A percentile compares a stretch with the other conserved stretches of the same genome.
Conservation (phyloP, 2,888 invertebrate genomes). For the Sialis lutaria region DNA sequence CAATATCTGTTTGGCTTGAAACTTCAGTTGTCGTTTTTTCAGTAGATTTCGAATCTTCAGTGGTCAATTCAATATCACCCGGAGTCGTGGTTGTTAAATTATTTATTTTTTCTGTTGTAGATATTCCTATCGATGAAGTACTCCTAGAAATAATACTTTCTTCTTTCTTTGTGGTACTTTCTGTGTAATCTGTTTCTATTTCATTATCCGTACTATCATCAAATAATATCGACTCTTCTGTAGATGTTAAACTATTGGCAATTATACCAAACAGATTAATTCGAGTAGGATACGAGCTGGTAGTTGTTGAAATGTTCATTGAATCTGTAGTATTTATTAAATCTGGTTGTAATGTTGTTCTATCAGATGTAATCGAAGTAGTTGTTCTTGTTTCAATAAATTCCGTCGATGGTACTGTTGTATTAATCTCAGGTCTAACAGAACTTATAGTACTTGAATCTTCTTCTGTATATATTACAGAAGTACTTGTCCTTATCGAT, state of each 20-base stretch:
- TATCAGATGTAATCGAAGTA: no score
- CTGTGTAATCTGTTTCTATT: conserved; percentile 2
- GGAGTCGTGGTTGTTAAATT: conserved; percentile 2
- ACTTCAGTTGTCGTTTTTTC: conserved; percentile 4
- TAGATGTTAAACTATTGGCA: conserved; percentile 1
- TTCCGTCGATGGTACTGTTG: no score
- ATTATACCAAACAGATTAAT: no score
- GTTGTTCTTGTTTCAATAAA: no score
- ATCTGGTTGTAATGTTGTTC: no score
- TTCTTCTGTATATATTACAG: no score
- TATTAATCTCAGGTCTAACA: no score
- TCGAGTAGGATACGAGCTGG: no score
- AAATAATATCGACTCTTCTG: conserved; percentile 4
- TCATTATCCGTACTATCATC: conserved; percentile 9
- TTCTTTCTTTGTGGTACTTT: conserved; percentile 4
- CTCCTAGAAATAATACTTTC: conserved; percentile 5
- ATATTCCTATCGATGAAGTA: conserved; percentile 4
- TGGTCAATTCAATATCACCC: conserved; percentile 2
- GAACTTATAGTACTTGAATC: no score
- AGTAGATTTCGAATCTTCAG: neutral
- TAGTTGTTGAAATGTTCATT: no score
- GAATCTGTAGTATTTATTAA: no score
- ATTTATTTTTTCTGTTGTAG: neutral
- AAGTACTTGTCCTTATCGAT: no score
- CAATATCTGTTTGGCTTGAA: conserved; percentile 5